A percentile compares a stretch with the other conserved stretches of the same genome.
These are phyloP conservation scores for Acrossocheilus fasciatus DNA, from an alignment of 2,797 vertebrate genomes.

Conservation along the genomic window DNA sequence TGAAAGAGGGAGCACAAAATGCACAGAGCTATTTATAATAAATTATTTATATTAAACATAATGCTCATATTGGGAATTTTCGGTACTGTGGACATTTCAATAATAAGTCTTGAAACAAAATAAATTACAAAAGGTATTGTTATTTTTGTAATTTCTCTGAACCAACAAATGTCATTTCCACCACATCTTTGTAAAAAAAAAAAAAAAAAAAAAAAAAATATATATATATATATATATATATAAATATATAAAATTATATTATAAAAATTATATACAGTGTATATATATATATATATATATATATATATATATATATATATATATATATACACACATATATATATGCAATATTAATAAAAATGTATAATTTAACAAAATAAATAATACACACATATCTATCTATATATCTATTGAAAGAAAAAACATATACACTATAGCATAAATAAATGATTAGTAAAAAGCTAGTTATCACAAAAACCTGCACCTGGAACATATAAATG, in stretches of 20 bases:
- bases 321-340: no score
- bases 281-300: no score
- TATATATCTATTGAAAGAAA: no score
- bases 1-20: slow-evolving; percentile 55
- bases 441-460: neutral
- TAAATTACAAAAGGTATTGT: neutral
- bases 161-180: neutral
- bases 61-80: neutral
- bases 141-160: neutral
- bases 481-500: neutral
- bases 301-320: no score
- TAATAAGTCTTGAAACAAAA: neutral
- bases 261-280: no score
- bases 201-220: no score
- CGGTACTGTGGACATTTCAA: neutral
- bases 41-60: neutral
- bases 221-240: no score
- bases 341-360: no score
- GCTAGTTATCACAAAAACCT: neutral
- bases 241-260: no score
- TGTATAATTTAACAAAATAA: no score
- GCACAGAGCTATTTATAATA: neutral
- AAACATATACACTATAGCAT: neutral
- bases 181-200: no score
- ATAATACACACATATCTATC: no score